Evolutionary conservation across 2,888 invertebrate species (phyloP).

Genomic region (Arctia plantaginis): DNA sequence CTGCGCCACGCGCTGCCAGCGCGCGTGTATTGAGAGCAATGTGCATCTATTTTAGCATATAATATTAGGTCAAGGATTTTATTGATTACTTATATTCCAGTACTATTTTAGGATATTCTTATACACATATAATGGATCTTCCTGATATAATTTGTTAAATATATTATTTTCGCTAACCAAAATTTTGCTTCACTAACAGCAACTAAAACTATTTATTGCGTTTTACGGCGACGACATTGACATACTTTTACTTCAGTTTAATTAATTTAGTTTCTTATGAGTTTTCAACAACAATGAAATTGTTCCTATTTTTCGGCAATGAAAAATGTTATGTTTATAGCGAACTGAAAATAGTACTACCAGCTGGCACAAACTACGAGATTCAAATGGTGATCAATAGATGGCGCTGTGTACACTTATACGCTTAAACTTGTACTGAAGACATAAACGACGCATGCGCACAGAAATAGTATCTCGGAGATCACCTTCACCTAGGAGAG

Average conservation of each 20-base stretch:
- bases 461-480: conserved; percentile 78
- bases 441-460: conserved; percentile 73
- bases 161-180: conserved; percentile 19
- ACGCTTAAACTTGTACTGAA: conserved; percentile 57
- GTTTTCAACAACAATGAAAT: conserved; percentile 30
- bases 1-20: conserved; percentile 73
- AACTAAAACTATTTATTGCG: conserved; percentile 12
- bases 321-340: conserved; percentile 55
- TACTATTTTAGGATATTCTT: conserved; percentile 41
- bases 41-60: conserved; percentile 81
- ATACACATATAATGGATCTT: conserved; percentile 25
- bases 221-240: conserved; percentile 1
- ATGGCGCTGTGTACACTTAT: conserved; percentile 73
- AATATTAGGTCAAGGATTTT: conserved; percentile 83
- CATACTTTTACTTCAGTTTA: conserved; percentile 3
- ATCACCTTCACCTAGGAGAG: conserved; percentile 85
- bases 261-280: conserved; percentile 9
- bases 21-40: conserved; percentile 75
- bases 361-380: conserved; percentile 72
- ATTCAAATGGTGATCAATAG: conserved; percentile 71
- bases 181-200: conserved; percentile 21
- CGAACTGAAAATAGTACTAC: conserved; percentile 76
- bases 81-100: conserved; percentile 57
- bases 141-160: conserved; percentile 12
- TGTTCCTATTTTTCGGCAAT: conserved; percentile 37